Evolutionary conservation across 2,888 invertebrate genomes (phyloP), one percentile per base, ranked within the genome.

Genomic region (Tenthredo distinguenda): DNA sequence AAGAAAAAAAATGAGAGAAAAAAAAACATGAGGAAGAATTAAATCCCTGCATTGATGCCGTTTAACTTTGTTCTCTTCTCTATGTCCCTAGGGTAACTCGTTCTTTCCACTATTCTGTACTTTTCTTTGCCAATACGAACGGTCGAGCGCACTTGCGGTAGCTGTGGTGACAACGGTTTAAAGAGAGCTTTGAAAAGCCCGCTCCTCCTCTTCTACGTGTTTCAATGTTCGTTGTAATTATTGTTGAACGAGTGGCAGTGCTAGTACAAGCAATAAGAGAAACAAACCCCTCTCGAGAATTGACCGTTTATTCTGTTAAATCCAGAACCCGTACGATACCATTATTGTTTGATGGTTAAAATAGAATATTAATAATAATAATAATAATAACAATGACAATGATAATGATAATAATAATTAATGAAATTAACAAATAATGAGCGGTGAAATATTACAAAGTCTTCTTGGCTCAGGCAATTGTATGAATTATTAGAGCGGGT

Each of bases 401-500:
- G 15, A 74, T 50, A 31, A 50, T 31, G 4, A 77, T 50, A 55
- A 62, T 40, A 58, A 62, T 21, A 62, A 81, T 81, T 40, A 21
- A 3, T 50, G n/a, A 81, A 81, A 62, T 81, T 62, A 81, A 62
- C 62, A 34, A 81, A 81, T 81, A 81, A 81, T 40, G 62, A 81
- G 81, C 81, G 58, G 40, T 62, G 62, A 81, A 81, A 62, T 81
- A 62, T 81, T 81, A 37, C 62, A 62, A 40, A 62, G 40, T 47
- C 79, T 81, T 81, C 58, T 62, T 58, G n/a, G 26, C 79, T 58
- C 55, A 10, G 79, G 37, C 58, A 58, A 81, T 81, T 58, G 58
- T 62, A 81, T 40, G 79, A 81, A 81, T 81, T 81, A 81, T 81
- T 81, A 81, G 58, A 37, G 40, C 40, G 15, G 58, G 81, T n/a